Conservation (phyloP, 2,888 invertebrate species). For the Microctonus aethiopoides region DNA sequence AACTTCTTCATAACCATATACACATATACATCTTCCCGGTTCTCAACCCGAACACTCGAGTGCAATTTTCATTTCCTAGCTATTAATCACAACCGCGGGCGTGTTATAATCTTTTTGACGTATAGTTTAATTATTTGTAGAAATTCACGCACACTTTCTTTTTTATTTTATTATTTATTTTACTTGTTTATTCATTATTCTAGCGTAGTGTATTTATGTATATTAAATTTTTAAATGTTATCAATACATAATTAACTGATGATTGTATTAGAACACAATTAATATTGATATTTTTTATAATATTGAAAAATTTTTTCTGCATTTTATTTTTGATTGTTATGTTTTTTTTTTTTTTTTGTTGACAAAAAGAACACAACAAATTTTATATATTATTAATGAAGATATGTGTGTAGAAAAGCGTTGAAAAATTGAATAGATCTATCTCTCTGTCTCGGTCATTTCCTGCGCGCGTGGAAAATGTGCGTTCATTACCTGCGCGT, state of each 20-base stretch:
- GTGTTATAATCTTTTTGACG: slow-evolving; percentile 1
- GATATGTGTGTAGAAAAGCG: neutral
- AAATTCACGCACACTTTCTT: slow-evolving; percentile 39
- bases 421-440: neutral
- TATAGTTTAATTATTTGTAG: slow-evolving; percentile 38
- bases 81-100: slow-evolving; percentile 39
- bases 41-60: slow-evolving; percentile 48
- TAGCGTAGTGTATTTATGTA: too few species aligned
- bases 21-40: slow-evolving; percentile 51
- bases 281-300: neutral
- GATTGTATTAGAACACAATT: neutral
- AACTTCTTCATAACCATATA: neutral
- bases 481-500: slow-evolving; percentile 21
- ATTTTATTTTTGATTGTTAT: neutral
- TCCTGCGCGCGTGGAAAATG: slow-evolving; percentile 3
- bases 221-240: neutral
- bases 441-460: neutral
- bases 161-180: neutral
- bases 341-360: too few species aligned
- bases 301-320: neutral
- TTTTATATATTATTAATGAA: slow-evolving; percentile 1
- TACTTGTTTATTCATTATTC: neutral
- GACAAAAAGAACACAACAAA: neutral
- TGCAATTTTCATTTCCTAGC: slow-evolving; percentile 46
- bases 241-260: neutral